These are phyloP conservation scores for Siderastrea siderea DNA, from an alignment of 92 coral and sea anemone genomes.

Conservation along the genomic window DNA sequence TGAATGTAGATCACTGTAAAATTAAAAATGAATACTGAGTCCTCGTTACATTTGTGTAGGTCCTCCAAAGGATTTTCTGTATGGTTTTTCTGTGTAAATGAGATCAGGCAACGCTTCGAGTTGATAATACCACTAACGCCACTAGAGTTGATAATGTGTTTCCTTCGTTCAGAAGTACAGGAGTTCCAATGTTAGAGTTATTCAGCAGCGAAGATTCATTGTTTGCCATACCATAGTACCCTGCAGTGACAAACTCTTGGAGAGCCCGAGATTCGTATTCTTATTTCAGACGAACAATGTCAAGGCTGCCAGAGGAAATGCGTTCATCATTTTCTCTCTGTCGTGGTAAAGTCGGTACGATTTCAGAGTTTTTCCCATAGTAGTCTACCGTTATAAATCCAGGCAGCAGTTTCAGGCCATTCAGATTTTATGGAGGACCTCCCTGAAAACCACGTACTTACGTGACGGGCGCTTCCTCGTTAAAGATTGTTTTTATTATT, in stretches of 20 bases:
- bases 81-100: not conserved
- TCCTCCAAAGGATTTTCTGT: not conserved
- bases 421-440: too few species aligned
- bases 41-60: not conserved
- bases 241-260: not conserved
- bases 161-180: not conserved
- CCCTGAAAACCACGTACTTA: too few species aligned
- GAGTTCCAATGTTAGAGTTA: not conserved
- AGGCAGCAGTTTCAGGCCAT: conserved; percentile 1
- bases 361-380: not conserved
- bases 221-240: not conserved
- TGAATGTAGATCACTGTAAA: too few species aligned
- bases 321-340: not conserved
- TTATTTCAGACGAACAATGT: not conserved
- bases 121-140: not conserved
- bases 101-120: not conserved
- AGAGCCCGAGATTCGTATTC: not conserved
- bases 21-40: not conserved
- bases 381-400: not conserved
- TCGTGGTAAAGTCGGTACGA: not conserved
- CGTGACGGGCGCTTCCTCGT: too few species aligned
- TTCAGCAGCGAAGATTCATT: not conserved
- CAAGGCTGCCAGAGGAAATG: not conserved
- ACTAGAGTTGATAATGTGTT: not conserved
- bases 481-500: too few species aligned